Conservation (phyloP, 2,888 invertebrate genomes). For the Cephus sareptanus region DNA sequence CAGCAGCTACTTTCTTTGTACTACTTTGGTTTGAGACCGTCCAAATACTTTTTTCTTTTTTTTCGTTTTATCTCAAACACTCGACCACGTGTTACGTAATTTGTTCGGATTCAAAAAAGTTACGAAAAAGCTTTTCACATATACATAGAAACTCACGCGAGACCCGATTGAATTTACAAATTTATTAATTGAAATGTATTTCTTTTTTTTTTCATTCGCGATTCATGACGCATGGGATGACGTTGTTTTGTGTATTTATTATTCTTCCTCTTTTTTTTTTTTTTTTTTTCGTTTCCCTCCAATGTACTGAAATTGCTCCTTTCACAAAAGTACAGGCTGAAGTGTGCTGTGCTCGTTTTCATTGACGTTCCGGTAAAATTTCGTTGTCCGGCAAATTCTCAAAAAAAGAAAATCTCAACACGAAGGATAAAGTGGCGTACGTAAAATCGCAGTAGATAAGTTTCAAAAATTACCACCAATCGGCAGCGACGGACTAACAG, state of each 20-base stretch:
- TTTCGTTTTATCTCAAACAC: constrained; percentile 2
- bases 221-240: background rate
- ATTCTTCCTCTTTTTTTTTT: background rate
- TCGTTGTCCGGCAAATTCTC: constrained; percentile 34
- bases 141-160: constrained; percentile 38
- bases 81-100: background rate
- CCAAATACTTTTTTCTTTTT: background rate
- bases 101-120: background rate
- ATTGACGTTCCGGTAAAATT: constrained; percentile 39
- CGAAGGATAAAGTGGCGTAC: background rate
- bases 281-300: background rate
- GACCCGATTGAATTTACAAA: constrained; percentile 49
- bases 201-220: constrained; percentile 23
- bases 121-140: background rate
- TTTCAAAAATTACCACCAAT: background rate
- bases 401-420: background rate
- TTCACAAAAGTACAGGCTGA: constrained; percentile 56
- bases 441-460: background rate
- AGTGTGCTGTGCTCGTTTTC: constrained; percentile 54
- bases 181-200: constrained; percentile 20
- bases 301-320: background rate
- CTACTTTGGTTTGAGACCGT: constrained; percentile 27
- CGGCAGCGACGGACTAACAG: too few species aligned
- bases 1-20: constrained; percentile 48
- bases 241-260: background rate